These are phyloP conservation scores for Conops quadrifasciatus DNA, from an alignment of 2,888 invertebrate species.

Conservation along the genomic window DNA sequence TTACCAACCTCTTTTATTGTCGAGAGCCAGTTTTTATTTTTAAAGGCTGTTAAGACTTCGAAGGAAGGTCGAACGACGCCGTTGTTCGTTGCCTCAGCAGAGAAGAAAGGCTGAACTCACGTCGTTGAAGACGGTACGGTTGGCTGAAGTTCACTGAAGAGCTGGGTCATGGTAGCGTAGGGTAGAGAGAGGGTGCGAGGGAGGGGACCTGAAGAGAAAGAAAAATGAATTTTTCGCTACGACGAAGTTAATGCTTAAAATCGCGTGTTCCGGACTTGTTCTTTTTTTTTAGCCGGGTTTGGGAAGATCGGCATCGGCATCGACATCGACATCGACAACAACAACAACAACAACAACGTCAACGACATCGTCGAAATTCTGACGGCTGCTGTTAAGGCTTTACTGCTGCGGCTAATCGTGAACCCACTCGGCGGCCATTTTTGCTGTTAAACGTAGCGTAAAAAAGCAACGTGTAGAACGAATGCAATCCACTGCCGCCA, in stretches of 20 bases:
- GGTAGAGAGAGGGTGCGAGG: not conserved
- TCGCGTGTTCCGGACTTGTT: not conserved
- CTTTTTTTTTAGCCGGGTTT: not conserved
- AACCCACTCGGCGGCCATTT: constrained; percentile 35
- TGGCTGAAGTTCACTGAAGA: not conserved
- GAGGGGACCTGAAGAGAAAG: not conserved
- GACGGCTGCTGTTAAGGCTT: not conserved
- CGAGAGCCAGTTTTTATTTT: not conserved
- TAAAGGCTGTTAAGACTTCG: not conserved
- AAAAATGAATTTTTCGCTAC: constrained; percentile 28
- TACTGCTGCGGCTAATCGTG: constrained; percentile 9
- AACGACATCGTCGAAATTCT: not conserved
- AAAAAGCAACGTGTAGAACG: constrained; percentile 30
- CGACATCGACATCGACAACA: not conserved
- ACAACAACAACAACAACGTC: not conserved
- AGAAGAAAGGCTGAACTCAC: too few species aligned
- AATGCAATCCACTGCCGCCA: not conserved
- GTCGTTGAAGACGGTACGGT: not conserved
- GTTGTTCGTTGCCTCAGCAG: not conserved
- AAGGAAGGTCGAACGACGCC: not conserved
- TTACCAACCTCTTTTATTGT: constrained; percentile 16
- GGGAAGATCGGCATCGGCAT: not conserved
- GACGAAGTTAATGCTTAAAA: not conserved
- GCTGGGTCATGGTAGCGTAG: not conserved
- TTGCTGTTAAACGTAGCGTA: constrained; percentile 37